A percentile compares a stretch with the other conserved stretches of the same genome.
Evolutionary conservation across 2,888 invertebrate genomes (phyloP).

Genomic region (Sicus ferrugineus): DNA sequence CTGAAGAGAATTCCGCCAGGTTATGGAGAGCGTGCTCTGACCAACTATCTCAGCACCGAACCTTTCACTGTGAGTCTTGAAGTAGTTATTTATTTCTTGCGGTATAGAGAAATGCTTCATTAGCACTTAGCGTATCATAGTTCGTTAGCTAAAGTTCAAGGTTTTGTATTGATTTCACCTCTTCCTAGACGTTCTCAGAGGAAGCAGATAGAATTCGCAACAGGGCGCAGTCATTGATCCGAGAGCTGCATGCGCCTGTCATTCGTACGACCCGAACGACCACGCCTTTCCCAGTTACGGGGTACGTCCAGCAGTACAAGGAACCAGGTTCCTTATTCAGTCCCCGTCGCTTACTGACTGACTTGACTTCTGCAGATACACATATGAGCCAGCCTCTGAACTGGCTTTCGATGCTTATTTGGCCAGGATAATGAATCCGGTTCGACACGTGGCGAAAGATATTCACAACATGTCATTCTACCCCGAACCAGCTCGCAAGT

Average conservation of each 20-base stretch:
- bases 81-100: slow-evolving; percentile 6
- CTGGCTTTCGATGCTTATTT: slow-evolving; percentile 74
- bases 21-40: slow-evolving; percentile 72
- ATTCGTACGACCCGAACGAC: slow-evolving; percentile 74
- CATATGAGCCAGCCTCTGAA: slow-evolving; percentile 64
- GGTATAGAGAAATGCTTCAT: not conserved
- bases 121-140: not conserved
- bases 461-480: slow-evolving; percentile 73
- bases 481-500: slow-evolving; percentile 73
- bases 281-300: slow-evolving; percentile 61
- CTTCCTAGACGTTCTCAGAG: slow-evolving; percentile 78
- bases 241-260: slow-evolving; percentile 78
- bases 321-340: not conserved
- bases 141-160: not conserved
- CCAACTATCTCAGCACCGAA: slow-evolving; percentile 81
- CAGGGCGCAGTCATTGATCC: slow-evolving; percentile 77
- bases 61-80: slow-evolving; percentile 73
- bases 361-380: slow-evolving; percentile 46
- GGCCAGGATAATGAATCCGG: slow-evolving; percentile 72
- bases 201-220: slow-evolving; percentile 83
- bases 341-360: not conserved
- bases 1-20: slow-evolving; percentile 72
- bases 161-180: not conserved
- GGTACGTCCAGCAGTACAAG: slow-evolving; percentile 49
- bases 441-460: slow-evolving; percentile 71